Conservation (phyloP, 1,140 invertebrate species). For the Nylanderia fulva region DNA sequence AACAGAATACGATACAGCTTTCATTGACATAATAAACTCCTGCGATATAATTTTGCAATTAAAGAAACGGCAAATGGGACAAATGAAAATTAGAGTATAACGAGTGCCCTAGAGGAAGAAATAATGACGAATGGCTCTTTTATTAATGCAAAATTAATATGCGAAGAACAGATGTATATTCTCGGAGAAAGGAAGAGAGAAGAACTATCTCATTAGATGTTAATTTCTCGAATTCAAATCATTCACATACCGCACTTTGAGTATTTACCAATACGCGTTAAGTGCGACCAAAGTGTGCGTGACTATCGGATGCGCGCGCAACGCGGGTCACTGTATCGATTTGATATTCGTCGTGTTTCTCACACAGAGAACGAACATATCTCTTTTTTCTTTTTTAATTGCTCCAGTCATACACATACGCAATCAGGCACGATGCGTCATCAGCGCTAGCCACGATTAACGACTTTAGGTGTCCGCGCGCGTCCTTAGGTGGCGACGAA, state of each 20-base stretch:
- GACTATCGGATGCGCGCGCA: slow-evolving; percentile 75
- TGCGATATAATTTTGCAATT: slow-evolving; percentile 12
- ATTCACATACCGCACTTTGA: slow-evolving; percentile 34
- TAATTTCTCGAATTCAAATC: slow-evolving; percentile 50
- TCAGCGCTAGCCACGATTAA: slow-evolving; percentile 35
- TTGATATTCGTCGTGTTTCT: slow-evolving; percentile 77
- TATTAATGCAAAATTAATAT: background rate
- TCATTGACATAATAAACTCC: background rate
- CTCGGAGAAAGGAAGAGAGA: background rate
- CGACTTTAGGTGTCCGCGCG: slow-evolving; percentile 6
- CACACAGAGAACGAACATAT: slow-evolving; percentile 47
- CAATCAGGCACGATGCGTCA: background rate
- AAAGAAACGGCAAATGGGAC: slow-evolving; percentile 16
- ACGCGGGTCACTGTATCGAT: slow-evolving; percentile 72
- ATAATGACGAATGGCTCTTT: background rate
- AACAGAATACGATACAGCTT: background rate
- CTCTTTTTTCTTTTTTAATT: slow-evolving; percentile 60
- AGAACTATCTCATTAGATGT: slow-evolving; percentile 34
- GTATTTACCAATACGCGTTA: slow-evolving; percentile 73
- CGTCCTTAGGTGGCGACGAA: background rate
- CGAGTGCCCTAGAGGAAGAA: background rate
- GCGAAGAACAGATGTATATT: slow-evolving; percentile 5
- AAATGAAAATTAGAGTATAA: background rate
- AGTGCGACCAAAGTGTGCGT: slow-evolving; percentile 49
- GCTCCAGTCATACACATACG: background rate